phyloP scores from a whole-genome alignment of 2,888 invertebrate species.

The Halocaridina rubra region DNA sequence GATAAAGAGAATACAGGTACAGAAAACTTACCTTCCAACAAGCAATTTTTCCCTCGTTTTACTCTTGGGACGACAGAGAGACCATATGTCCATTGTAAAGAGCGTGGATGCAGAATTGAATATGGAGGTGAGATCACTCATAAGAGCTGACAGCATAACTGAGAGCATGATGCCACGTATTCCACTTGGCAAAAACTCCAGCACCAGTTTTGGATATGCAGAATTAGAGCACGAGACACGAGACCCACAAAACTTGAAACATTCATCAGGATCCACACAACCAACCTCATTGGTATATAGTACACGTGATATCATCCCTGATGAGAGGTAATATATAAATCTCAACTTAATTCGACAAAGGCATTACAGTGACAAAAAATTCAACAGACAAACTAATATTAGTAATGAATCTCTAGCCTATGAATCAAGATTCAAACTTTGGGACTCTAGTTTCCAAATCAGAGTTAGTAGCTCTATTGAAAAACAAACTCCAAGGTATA shows the following conservation, averaged over 20 bases:
- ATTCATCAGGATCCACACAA: conserved; percentile 70
- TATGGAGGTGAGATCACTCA: conserved; percentile 72
- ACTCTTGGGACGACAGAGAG: conserved; percentile 68
- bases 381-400: too few species aligned
- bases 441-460: too few species aligned
- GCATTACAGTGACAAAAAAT: too few species aligned
- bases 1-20: neutral
- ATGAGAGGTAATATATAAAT: too few species aligned
- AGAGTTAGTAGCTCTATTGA: too few species aligned
- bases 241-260: conserved; percentile 69
- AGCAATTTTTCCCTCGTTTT: conserved; percentile 69
- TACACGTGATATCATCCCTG: conserved; percentile 72
- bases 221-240: conserved; percentile 71
- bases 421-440: too few species aligned
- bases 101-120: conserved; percentile 73
- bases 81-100: conserved; percentile 73
- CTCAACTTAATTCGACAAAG: too few species aligned
- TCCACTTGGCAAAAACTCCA: conserved; percentile 70
- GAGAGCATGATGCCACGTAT: conserved; percentile 69
- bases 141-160: conserved; percentile 72
- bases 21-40: conserved; percentile 67
- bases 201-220: conserved; percentile 72
- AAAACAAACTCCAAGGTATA: too few species aligned
- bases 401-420: too few species aligned
- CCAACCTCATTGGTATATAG: conserved; percentile 69